phyloP scores from a whole-genome alignment of 2,888 invertebrate genomes.

The Gortyna flavago region DNA sequence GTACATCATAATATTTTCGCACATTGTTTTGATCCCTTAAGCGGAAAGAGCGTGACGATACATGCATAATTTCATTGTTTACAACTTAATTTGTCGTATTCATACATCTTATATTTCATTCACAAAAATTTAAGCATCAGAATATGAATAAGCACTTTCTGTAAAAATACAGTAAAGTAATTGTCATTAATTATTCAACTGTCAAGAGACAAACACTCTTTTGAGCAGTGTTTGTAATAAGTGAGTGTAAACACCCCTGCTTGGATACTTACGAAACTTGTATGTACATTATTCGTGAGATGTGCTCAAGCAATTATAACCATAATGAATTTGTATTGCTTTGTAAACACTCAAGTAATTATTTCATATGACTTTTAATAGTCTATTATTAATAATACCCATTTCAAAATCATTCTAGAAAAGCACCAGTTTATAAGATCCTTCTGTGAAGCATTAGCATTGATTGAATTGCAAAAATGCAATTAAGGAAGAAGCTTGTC shows the following conservation, averaged over 20 bases:
- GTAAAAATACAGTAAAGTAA: constrained; percentile 65
- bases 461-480: constrained; percentile 55
- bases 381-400: constrained; percentile 11
- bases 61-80: constrained; percentile 45
- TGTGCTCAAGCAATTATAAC: constrained; percentile 54
- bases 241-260: constrained; percentile 65
- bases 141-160: constrained; percentile 69
- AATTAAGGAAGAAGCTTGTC: constrained; percentile 51
- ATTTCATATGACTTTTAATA: constrained; percentile 30
- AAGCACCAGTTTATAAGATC: constrained; percentile 22
- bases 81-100: constrained; percentile 43
- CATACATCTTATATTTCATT: constrained; percentile 61
- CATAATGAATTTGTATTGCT: constrained; percentile 49
- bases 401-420: constrained; percentile 31
- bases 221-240: constrained; percentile 68
- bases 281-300: constrained; percentile 49
- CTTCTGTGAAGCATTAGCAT: constrained; percentile 34
- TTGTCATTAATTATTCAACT: constrained; percentile 74
- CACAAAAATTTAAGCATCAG: constrained; percentile 59
- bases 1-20: constrained; percentile 27
- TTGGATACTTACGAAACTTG: constrained; percentile 54
- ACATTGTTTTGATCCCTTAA: constrained; percentile 32
- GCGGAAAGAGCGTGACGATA: constrained; percentile 25
- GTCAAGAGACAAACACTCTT: constrained; percentile 72
- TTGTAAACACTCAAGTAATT: constrained; percentile 46